Percentiles rank a stretch among this genome's conserved stretches.
These are phyloP conservation scores for Mugil cephalus DNA, from an alignment of 2,113 vertebrate species.

Conservation along the genomic window DNA sequence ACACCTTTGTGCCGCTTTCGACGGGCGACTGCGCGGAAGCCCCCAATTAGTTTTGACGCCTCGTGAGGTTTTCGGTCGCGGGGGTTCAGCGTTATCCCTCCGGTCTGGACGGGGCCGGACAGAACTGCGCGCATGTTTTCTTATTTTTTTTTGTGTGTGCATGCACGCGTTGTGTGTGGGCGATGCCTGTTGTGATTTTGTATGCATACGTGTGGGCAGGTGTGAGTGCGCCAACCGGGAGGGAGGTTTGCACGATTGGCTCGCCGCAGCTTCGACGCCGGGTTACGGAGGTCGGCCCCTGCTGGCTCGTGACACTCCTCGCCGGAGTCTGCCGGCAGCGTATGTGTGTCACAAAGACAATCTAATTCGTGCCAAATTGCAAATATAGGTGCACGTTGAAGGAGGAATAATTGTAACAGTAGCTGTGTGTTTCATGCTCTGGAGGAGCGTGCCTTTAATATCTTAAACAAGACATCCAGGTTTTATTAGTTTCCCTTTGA, in stretches of 20 bases:
- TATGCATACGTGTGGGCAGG: conserved; percentile 74
- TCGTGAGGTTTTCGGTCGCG: conserved; percentile 23
- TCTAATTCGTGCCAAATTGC: too few species aligned
- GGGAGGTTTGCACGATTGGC: conserved; percentile 9
- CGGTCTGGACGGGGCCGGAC: conserved; percentile 35
- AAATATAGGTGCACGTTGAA: not conserved
- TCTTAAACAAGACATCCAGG: conserved; percentile 14
- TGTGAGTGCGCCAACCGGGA: conserved; percentile 58
- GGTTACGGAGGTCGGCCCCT: conserved; percentile 47
- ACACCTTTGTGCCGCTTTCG: conserved; percentile 23
- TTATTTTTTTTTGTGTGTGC: conserved; percentile 2
- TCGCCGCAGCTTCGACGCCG: conserved; percentile 27
- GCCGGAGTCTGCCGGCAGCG: not conserved
- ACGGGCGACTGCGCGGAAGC: not conserved
- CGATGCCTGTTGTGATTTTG: conserved; percentile 56
- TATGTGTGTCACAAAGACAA: too few species aligned
- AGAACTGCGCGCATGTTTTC: not conserved
- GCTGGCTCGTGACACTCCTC: conserved; percentile 21
- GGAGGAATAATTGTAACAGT: conserved; percentile 5
- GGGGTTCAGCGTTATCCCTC: conserved; percentile 44
- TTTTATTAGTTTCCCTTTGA: conserved; percentile 58
- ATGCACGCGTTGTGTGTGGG: conserved; percentile 37
- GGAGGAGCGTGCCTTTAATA: conserved; percentile 48
- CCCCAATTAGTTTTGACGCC: conserved; percentile 57
- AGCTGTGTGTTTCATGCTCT: conserved; percentile 24